Conservation (phyloP, 2,113 vertebrate genomes). For the Centropristis striata region DNA sequence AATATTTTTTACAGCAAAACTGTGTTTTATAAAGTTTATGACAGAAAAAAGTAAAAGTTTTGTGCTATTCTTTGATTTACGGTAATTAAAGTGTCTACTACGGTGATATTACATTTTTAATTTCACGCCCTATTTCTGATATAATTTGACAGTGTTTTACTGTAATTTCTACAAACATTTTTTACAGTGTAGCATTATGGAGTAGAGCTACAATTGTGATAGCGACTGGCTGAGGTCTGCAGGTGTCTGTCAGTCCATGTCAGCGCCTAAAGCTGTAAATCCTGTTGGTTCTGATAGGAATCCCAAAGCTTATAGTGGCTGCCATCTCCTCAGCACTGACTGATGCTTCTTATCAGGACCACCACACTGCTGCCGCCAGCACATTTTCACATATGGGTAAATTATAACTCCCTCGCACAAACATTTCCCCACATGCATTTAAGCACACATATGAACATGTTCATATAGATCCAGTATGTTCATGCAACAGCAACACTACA, state of each 20-base stretch:
- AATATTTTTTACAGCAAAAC: no score
- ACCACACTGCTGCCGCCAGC: constrained; percentile 80
- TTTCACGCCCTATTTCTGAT: no score
- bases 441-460: constrained; percentile 17
- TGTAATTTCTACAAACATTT: no score
- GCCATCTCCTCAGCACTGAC: constrained; percentile 77
- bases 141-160: no score
- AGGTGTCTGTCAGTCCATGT: constrained; percentile 73
- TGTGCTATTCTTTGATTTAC: no score
- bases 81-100: no score
- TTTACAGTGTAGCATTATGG: neutral
- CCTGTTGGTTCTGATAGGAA: constrained; percentile 79
- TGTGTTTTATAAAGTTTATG: no score
- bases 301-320: constrained; percentile 79
- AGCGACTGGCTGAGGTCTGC: constrained; percentile 68
- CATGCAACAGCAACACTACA: neutral
- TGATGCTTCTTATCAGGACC: constrained; percentile 82
- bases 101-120: no score
- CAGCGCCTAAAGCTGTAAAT: constrained; percentile 77
- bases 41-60: no score
- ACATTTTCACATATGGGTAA: constrained; percentile 70
- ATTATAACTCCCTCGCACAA: constrained; percentile 64
- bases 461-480: constrained; percentile 7
- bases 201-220: constrained; percentile 38
- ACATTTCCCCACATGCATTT: constrained; percentile 49